phyloP scores from a whole-genome alignment of 35 echinoderm and acorn worm genomes.

The Anneissia japonica region DNA sequence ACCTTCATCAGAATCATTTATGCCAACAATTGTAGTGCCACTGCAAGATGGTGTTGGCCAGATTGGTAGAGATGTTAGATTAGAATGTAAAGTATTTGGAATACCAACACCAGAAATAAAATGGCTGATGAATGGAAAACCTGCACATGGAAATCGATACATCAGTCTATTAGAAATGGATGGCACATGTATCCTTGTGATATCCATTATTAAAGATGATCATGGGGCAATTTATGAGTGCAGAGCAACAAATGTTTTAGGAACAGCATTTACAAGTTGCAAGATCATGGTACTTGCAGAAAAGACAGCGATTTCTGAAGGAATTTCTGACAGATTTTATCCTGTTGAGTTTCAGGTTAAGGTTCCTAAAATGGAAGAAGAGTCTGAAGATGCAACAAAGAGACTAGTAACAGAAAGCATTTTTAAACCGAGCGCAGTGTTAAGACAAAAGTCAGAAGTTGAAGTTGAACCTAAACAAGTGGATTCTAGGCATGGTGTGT shows the following conservation, averaged over 20 bases:
- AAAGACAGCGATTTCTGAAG: neutral
- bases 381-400: neutral
- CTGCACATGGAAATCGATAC: conserved; percentile 60
- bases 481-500: neutral
- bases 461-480: neutral
- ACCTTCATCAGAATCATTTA: neutral
- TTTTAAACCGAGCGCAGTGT: neutral
- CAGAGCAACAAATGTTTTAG: conserved; percentile 70
- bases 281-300: conserved; percentile 13
- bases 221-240: conserved; percentile 94
- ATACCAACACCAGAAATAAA: conserved; percentile 63
- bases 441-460: neutral
- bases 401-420: neutral
- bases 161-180: conserved; percentile 48
- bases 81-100: conserved; percentile 66
- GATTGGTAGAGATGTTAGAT: conserved; percentile 34
- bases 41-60: neutral
- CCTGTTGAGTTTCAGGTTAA: conserved; percentile 5
- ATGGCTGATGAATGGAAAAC: conserved; percentile 71
- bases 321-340: conserved; percentile 18
- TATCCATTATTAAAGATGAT: conserved; percentile 63
- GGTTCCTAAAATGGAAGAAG: neutral
- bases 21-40: neutral
- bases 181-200: conserved; percentile 69
- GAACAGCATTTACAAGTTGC: conserved; percentile 76